Conservation (phyloP, 1,140 invertebrate genomes). For the Tenebrio molitor region DNA sequence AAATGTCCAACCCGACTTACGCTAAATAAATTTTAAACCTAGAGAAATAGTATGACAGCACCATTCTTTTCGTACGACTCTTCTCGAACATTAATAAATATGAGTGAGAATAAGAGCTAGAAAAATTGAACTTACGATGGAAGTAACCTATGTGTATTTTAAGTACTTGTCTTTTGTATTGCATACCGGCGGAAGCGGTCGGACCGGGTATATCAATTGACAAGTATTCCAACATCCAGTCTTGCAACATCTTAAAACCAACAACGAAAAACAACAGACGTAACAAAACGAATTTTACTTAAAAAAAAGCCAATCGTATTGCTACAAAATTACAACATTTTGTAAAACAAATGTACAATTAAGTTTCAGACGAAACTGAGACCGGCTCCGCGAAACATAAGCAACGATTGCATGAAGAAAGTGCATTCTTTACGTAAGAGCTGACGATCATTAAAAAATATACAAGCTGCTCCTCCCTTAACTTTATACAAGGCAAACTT, state of each 20-base stretch:
- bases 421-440: constrained; percentile 23
- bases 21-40: constrained; percentile 9
- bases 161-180: constrained; percentile 52
- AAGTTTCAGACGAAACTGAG: constrained; percentile 34
- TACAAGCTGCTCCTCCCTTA: constrained; percentile 41
- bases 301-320: constrained; percentile 46
- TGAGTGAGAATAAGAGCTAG: constrained; percentile 15
- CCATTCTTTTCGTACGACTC: constrained; percentile 23
- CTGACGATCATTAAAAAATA: constrained; percentile 24
- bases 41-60: constrained; percentile 32
- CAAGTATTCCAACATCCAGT: constrained; percentile 48
- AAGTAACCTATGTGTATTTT: constrained; percentile 44
- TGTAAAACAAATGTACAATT: constrained; percentile 47
- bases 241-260: constrained; percentile 45
- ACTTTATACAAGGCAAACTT: constrained; percentile 40
- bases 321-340: constrained; percentile 54
- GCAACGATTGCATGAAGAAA: constrained; percentile 41
- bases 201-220: constrained; percentile 43
- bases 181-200: constrained; percentile 21
- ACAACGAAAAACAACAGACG: constrained; percentile 43
- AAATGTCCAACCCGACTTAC: constrained; percentile 38
- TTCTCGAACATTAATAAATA: constrained; percentile 30
- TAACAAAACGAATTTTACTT: constrained; percentile 43
- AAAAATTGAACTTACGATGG: constrained; percentile 15
- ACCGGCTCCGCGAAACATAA: constrained; percentile 21